Conservation (phyloP, 2,113 vertebrate species). For the Rynchops niger region DNA sequence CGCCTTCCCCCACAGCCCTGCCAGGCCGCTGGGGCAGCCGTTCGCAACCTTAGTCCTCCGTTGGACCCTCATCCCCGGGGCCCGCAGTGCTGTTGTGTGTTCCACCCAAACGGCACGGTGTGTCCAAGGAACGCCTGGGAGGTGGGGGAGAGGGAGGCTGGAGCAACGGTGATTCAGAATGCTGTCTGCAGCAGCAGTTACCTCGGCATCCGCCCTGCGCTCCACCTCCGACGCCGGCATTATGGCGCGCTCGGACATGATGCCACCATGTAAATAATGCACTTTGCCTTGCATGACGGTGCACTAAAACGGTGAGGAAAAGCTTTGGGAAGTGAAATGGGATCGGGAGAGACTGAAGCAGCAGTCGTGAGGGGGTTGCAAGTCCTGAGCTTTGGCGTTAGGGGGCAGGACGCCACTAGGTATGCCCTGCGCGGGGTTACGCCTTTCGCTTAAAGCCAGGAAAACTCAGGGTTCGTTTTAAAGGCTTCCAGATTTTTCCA, state of each 20-base stretch:
- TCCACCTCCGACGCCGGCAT: rapidly evolving
- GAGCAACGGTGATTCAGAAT: background rate
- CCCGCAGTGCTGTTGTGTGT: background rate
- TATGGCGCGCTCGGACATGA: background rate
- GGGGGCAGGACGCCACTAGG: constrained; percentile 46
- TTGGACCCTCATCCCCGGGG: background rate
- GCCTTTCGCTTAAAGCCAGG: background rate
- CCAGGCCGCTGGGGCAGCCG: background rate
- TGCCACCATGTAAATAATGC: background rate
- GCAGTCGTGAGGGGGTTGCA: background rate
- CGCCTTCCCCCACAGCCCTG: background rate
- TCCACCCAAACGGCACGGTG: rapidly evolving
- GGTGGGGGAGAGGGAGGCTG: background rate
- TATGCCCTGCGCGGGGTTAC: rapidly evolving
- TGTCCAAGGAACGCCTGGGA: background rate
- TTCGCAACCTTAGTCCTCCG: background rate
- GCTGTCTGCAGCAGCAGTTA: background rate
- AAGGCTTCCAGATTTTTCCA: background rate
- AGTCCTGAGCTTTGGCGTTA: constrained; percentile 11
- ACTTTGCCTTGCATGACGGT: background rate
- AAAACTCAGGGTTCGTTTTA: background rate
- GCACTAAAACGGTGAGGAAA: background rate
- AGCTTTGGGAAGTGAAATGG: background rate
- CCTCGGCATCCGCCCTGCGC: background rate
- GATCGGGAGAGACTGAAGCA: background rate